Evolutionary conservation across 2,888 invertebrate genomes (phyloP).

Genomic region (Drosophila mettleri): DNA sequence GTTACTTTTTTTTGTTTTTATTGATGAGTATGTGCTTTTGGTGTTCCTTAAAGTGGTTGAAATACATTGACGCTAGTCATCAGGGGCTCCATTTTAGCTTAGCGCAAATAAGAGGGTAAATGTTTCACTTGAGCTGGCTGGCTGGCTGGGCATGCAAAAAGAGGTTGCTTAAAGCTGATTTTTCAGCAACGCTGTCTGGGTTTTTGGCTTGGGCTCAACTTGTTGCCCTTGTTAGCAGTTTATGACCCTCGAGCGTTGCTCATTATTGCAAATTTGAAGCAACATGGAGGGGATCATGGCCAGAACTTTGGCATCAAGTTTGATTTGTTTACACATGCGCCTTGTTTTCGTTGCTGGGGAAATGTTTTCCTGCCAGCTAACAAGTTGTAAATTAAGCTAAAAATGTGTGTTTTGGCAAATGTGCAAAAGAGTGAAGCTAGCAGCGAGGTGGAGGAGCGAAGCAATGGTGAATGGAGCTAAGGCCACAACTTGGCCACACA

Average conservation of each 20-base stretch:
- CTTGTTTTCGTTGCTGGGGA: slow-evolving; percentile 47
- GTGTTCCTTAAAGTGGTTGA: not conserved
- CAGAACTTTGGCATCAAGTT: slow-evolving; percentile 69
- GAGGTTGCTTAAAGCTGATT: slow-evolving; percentile 53
- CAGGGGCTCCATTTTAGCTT: not conserved
- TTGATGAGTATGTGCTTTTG: not conserved
- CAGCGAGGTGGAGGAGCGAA: not conserved
- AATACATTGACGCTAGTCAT: not conserved
- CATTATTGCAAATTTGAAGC: slow-evolving; percentile 63
- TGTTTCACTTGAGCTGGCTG: slow-evolving; percentile 2
- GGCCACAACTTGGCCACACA: slow-evolving; percentile 42
- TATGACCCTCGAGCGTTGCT: slow-evolving; percentile 61
- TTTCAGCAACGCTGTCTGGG: slow-evolving; percentile 1
- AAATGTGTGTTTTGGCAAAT: slow-evolving; percentile 73
- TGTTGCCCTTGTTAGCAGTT: slow-evolving; percentile 61
- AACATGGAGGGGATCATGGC: slow-evolving; percentile 26
- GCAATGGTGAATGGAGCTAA: slow-evolving; percentile 3
- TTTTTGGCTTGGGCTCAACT: slow-evolving; percentile 52
- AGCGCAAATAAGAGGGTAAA: not conserved
- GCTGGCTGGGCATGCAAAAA: slow-evolving; percentile 22
- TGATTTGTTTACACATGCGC: slow-evolving; percentile 74
- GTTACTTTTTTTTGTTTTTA: not conserved
- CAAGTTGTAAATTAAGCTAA: slow-evolving; percentile 78
- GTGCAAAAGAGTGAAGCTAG: slow-evolving; percentile 48
- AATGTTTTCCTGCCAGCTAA: slow-evolving; percentile 71